Evolutionary conservation across 2,888 invertebrate genomes (phyloP), one percentile per base, ranked within the genome.

Genomic region (Diplolepis rosae): DNA sequence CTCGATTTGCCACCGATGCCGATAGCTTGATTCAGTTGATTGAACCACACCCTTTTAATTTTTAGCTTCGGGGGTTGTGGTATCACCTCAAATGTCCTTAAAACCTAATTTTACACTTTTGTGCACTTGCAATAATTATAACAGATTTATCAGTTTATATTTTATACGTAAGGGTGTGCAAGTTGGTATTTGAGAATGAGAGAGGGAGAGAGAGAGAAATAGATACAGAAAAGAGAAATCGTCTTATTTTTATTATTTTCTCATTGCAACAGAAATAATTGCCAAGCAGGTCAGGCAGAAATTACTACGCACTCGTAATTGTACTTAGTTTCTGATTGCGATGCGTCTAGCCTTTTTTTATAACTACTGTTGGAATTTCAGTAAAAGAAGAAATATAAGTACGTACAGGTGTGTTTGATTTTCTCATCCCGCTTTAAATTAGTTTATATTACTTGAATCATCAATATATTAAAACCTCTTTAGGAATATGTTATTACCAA

Each of bases 231-330:
- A 61, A n/a, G 22, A 61, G 39, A 61, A 39, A 56, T 56, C 56
- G 61, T 61, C 61, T 61, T 61, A 61, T 61, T 61, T 61, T 61
- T 61, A 61, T 74, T 74, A 75, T 75, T 75, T 77, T 71, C 69
- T 9, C 69, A 71, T 77, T 77, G 75, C 77, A 71, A 77, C 75
- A 77, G 75, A 74, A 76, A 74, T 77, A 77, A 77, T 77, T 77
- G 77, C 66, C 45, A 66, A 56, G 61, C 61, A 24, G 61, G 45
- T 56, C 32, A 48, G 42, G 27, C 61, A 54, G 67, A 61, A 72
- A 75, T 61, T 39, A 61, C 39, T 71, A 65, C 56, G 71, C 54
- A 50, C 69, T 72, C 69, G 32, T 67, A 67, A 66, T 32, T n/a
- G 56, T 35, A 22, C 45, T 22, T 54, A 54, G 15, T 56, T 32